These are phyloP conservation scores for Quadriops clusia DNA, from an alignment of 2,888 invertebrate species.

Conservation along the genomic window DNA sequence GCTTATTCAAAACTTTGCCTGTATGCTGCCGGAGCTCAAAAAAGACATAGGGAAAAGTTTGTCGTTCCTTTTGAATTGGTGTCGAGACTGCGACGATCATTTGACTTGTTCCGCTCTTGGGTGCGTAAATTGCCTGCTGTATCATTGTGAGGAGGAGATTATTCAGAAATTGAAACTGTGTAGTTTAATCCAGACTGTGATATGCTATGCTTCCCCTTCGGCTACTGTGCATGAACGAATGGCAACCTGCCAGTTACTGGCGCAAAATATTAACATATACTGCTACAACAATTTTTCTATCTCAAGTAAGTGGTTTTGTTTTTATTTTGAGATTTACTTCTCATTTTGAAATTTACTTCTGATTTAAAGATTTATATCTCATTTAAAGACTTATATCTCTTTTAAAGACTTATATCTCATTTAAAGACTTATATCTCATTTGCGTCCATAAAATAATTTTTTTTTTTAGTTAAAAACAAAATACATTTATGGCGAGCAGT, in stretches of 20 bases:
- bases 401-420: background rate
- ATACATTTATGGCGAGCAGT: constrained; percentile 31
- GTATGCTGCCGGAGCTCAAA: constrained; percentile 23
- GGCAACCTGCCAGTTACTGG: constrained; percentile 23
- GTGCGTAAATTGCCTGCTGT: constrained; percentile 26
- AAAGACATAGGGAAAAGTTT: constrained; percentile 24
- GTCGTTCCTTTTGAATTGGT: constrained; percentile 23
- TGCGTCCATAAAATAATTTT: constrained; percentile 1
- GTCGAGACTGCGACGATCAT: constrained; percentile 25
- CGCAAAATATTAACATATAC: constrained; percentile 18
- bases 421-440: background rate
- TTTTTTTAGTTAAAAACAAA: constrained; percentile 9
- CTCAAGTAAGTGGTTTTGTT: constrained; percentile 5
- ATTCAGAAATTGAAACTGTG: constrained; percentile 14
- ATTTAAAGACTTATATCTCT: background rate
- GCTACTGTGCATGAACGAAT: constrained; percentile 24
- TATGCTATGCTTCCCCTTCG: constrained; percentile 23
- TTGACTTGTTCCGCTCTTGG: constrained; percentile 26
- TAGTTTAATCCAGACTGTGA: constrained; percentile 21
- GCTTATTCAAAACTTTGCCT: constrained; percentile 27
- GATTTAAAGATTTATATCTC: background rate
- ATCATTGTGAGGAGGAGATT: constrained; percentile 20
- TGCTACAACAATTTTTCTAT: constrained; percentile 8
- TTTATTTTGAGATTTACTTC: constrained; percentile 1
- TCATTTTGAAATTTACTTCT: background rate